A percentile compares a stretch with the other conserved stretches of the same genome.
phyloP scores from a whole-genome alignment of 2,113 vertebrate genomes.

The Epinephelus moara region DNA sequence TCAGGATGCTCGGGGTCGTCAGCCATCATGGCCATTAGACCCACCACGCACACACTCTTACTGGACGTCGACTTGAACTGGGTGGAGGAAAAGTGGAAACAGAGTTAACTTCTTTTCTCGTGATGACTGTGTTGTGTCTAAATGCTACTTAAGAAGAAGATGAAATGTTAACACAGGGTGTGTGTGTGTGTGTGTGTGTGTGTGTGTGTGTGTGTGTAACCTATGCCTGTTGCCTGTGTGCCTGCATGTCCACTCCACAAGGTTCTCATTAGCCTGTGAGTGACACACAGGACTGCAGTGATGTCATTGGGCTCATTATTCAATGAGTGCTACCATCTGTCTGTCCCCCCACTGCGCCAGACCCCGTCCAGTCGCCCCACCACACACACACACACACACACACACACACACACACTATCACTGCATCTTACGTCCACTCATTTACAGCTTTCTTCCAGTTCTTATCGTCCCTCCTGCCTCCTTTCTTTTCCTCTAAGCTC shows the following conservation, averaged over 20 bases:
- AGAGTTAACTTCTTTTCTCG: neutral
- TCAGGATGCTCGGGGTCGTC: constrained; percentile 97
- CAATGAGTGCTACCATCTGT: constrained; percentile 82
- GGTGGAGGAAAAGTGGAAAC: neutral
- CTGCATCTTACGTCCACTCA: neutral
- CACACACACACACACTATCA: neutral
- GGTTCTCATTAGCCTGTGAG: constrained; percentile 75
- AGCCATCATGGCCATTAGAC: constrained; percentile 98
- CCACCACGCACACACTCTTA: constrained; percentile 93
- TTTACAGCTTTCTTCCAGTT: neutral
- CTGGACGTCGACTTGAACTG: constrained; percentile 97
- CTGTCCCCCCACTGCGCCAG: neutral
- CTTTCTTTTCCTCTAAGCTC: constrained; percentile 32
- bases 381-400: neutral
- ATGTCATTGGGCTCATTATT: constrained; percentile 78
- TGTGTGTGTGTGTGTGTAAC: constrained; percentile 21
- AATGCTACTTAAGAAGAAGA: constrained; percentile 1
- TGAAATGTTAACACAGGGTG: constrained; percentile 17
- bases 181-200: constrained; percentile 22
- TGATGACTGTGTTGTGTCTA: neutral
- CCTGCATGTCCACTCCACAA: constrained; percentile 52
- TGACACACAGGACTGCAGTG: constrained; percentile 70
- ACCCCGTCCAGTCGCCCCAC: constrained; percentile 5
- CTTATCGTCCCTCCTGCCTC: neutral
- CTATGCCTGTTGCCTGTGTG: constrained; percentile 3